A percentile compares a stretch with the other conserved stretches of the same genome.
These are phyloP conservation scores for Acanthopagrus latus DNA, from an alignment of 2,797 vertebrate species.

Conservation along the genomic window DNA sequence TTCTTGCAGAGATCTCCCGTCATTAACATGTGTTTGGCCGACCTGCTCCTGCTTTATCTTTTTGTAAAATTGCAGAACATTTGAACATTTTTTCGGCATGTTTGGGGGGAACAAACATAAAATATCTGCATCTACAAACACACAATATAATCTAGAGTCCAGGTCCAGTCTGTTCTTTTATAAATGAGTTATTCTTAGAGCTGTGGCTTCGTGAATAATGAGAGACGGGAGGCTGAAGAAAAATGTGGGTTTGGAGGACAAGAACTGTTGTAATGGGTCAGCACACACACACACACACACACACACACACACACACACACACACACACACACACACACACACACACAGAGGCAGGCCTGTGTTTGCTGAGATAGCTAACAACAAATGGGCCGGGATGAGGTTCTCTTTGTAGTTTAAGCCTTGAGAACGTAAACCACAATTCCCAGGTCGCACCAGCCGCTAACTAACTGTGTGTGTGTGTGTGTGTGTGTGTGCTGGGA, in stretches of 20 bases:
- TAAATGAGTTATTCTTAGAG: not conserved
- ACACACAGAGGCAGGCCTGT: constrained; percentile 22
- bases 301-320: constrained; percentile 23
- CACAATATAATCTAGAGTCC: not conserved
- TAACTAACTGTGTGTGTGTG: constrained; percentile 37
- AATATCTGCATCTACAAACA: not conserved
- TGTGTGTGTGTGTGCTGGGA: constrained; percentile 31
- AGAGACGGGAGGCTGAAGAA: not conserved
- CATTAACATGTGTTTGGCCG: not conserved
- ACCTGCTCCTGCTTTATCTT: not conserved
- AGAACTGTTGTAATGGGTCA: constrained; percentile 24
- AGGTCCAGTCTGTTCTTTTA: not conserved
- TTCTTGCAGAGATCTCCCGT: not conserved
- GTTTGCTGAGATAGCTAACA: constrained; percentile 56
- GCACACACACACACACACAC: constrained; percentile 7
- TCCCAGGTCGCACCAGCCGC: constrained; percentile 49
- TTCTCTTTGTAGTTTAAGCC: constrained; percentile 58
- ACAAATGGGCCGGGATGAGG: constrained; percentile 57
- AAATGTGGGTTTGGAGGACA: constrained; percentile 46
- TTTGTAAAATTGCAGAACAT: too few species aligned
- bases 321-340: constrained; percentile 20
- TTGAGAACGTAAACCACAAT: constrained; percentile 58
- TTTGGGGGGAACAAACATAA: too few species aligned
- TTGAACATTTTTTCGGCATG: too few species aligned
- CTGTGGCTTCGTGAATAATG: constrained; percentile 7